These are phyloP conservation scores for Tetraodon nigroviridis DNA, from an alignment of 2,113 vertebrate genomes.

Conservation along the genomic window DNA sequence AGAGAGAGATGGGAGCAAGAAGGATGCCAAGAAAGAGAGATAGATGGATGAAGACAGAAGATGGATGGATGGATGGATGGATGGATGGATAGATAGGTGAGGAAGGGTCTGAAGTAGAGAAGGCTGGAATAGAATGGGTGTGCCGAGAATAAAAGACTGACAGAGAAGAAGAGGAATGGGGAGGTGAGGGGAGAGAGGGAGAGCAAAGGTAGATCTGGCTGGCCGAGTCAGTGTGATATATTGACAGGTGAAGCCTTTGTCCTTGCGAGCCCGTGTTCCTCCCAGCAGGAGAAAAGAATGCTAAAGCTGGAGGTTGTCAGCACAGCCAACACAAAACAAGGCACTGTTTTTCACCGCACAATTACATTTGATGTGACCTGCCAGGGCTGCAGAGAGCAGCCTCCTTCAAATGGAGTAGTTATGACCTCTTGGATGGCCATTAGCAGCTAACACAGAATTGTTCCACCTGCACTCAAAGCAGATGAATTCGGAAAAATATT, in stretches of 20 bases:
- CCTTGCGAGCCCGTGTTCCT: constrained; percentile 77
- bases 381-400: constrained; percentile 63
- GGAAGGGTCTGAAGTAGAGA: constrained; percentile 37
- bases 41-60: constrained; percentile 56
- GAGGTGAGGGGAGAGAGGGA: constrained; percentile 31
- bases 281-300: constrained; percentile 78
- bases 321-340: constrained; percentile 63
- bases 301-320: constrained; percentile 76
- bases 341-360: constrained; percentile 67
- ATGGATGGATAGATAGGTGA: constrained; percentile 62
- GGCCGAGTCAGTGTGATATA: constrained; percentile 77
- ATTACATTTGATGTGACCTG: constrained; percentile 78
- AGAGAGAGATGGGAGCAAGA: constrained; percentile 35
- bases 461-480: constrained; percentile 67
- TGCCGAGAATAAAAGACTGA: constrained; percentile 55
- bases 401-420: constrained; percentile 73
- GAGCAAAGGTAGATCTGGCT: constrained; percentile 65
- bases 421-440: constrained; percentile 77
- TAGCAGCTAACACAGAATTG: constrained; percentile 69
- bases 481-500: constrained; percentile 61
- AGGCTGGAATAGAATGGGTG: constrained; percentile 49
- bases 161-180: constrained; percentile 47
- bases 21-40: neutral
- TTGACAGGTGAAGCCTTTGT: constrained; percentile 83
- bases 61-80: constrained; percentile 55